A percentile compares a stretch with the other conserved stretches of the same genome.
These are phyloP conservation scores for Chloroclystis v-ata DNA, from an alignment of 2,888 invertebrate genomes.

Conservation along the genomic window DNA sequence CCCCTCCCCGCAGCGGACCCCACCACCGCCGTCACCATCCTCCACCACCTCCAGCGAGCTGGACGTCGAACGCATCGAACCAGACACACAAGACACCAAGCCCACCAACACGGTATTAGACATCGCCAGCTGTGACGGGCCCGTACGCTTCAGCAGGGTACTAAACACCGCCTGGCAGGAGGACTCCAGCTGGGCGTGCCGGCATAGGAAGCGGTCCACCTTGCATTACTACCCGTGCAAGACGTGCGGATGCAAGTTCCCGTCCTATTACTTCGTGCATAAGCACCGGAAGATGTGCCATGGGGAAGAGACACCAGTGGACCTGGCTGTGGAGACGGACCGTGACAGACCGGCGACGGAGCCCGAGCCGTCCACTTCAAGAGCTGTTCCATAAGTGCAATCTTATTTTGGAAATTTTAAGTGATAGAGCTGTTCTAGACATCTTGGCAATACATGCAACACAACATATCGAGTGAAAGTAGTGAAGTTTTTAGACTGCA, in stretches of 20 bases:
- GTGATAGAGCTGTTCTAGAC: too few species aligned
- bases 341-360: slow-evolving; percentile 15
- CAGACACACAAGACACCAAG: slow-evolving; percentile 45
- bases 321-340: slow-evolving; percentile 25
- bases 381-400: background rate
- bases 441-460: too few species aligned
- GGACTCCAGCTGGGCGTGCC: slow-evolving; percentile 82
- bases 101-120: slow-evolving; percentile 81
- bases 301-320: slow-evolving; percentile 74
- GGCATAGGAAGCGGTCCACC: slow-evolving; percentile 88
- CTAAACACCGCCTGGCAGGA: slow-evolving; percentile 87
- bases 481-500: too few species aligned
- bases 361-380: background rate
- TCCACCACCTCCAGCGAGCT: slow-evolving; percentile 67
- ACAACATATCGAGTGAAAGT: too few species aligned
- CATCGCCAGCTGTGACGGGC: slow-evolving; percentile 95
- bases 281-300: slow-evolving; percentile 93
- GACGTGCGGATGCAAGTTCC: slow-evolving; percentile 94
- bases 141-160: slow-evolving; percentile 89
- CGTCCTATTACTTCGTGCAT: slow-evolving; percentile 95
- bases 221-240: slow-evolving; percentile 96
- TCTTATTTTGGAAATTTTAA: background rate
- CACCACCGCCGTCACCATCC: slow-evolving; percentile 59
- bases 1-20: slow-evolving; percentile 49
- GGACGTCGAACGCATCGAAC: slow-evolving; percentile 64